These are phyloP conservation scores for Antedon mediterranea DNA, from an alignment of 53 echinoderm and acorn worm species.

Conservation along the genomic window DNA sequence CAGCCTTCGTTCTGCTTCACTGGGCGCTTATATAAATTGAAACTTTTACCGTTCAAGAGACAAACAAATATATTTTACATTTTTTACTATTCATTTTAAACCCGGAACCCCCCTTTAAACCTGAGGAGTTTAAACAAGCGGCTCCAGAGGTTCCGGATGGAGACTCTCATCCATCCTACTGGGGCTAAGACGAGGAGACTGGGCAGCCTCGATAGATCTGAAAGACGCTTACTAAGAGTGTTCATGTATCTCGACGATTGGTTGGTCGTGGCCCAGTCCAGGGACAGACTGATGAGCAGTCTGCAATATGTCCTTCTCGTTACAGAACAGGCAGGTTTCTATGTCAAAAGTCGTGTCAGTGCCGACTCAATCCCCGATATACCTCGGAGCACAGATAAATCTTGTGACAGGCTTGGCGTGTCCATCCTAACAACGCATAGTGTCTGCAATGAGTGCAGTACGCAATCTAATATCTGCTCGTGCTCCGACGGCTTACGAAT, in stretches of 20 bases:
- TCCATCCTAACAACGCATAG: background rate
- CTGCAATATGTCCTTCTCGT: background rate
- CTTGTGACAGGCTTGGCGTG: background rate
- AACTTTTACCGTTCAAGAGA: no score
- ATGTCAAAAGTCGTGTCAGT: conserved; percentile 9
- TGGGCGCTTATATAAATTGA: no score
- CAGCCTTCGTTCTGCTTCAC: no score
- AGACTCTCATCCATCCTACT: conserved; percentile 1
- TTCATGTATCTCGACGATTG: conserved; percentile 48
- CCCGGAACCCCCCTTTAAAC: no score
- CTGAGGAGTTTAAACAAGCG: conserved; percentile 6
- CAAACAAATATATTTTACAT: no score
- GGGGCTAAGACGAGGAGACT: background rate
- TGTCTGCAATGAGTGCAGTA: no score
- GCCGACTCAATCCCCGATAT: conserved; percentile 10
- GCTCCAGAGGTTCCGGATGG: conserved; percentile 12
- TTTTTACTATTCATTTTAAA: no score
- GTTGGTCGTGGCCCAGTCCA: conserved; percentile 4
- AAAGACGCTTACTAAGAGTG: conserved; percentile 14
- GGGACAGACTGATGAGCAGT: background rate
- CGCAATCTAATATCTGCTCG: no score
- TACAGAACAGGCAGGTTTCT: background rate
- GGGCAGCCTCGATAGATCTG: conserved; percentile 6
- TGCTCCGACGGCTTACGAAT: no score
- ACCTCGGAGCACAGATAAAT: conserved; percentile 10